A percentile compares a stretch with the other conserved stretches of the same genome.
These are phyloP conservation scores for Calonectris borealis DNA, from an alignment of 2,113 vertebrate genomes.

Conservation along the genomic window DNA sequence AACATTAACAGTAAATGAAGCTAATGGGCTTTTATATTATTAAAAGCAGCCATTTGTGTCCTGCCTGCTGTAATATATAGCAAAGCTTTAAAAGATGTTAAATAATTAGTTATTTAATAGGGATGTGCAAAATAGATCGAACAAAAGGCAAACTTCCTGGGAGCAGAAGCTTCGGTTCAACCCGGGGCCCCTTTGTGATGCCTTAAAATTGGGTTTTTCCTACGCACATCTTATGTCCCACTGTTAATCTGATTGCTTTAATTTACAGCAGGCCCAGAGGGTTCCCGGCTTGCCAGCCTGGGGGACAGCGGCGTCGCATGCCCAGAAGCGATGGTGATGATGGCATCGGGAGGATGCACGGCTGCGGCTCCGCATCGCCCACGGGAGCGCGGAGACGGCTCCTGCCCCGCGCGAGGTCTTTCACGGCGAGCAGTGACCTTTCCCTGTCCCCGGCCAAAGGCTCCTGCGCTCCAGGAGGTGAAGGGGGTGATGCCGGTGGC, in stretches of 20 bases:
- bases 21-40: conserved; percentile 88
- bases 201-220: not conserved
- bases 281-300: not conserved
- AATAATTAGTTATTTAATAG: conserved; percentile 88
- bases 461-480: rapidly evolving
- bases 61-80: conserved; percentile 78
- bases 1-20: conserved; percentile 90
- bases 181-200: not conserved
- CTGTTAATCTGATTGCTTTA: conserved; percentile 61
- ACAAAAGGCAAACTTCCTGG: conserved; percentile 61
- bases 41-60: conserved; percentile 86
- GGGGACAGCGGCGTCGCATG: not conserved
- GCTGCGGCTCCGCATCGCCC: not conserved
- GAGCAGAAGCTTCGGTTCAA: not conserved
- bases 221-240: not conserved
- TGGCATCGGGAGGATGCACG: conserved; percentile 24
- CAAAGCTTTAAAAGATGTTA: conserved; percentile 83
- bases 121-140: conserved; percentile 75
- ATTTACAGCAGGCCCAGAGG: conserved; percentile 56
- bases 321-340: not conserved
- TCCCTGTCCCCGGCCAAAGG: not conserved
- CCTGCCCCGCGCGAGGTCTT: not conserved
- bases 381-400: not conserved
- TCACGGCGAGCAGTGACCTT: rapidly evolving
- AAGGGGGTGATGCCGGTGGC: not conserved